Conservation (phyloP, 2,113 vertebrate genomes). For the Thamnaconus septentrionalis region DNA sequence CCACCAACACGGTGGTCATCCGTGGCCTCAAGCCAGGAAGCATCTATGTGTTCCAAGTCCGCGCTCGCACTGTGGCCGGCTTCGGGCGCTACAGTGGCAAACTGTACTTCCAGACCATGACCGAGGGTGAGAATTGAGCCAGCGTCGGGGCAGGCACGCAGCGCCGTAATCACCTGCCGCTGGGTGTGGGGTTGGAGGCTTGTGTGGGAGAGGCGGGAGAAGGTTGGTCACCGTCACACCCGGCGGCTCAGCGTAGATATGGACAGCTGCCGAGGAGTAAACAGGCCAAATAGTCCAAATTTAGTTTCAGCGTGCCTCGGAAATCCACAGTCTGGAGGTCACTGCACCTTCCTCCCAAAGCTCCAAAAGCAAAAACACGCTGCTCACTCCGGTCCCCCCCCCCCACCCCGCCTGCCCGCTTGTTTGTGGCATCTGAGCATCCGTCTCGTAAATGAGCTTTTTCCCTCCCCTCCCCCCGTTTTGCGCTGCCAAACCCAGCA, state of each 20-base stretch:
- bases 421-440: too few species aligned
- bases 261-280: slow-evolving; percentile 53
- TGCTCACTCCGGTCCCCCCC: too few species aligned
- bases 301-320: neutral
- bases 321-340: neutral
- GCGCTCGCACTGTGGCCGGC: slow-evolving; percentile 94
- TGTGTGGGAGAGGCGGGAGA: too few species aligned
- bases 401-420: too few species aligned
- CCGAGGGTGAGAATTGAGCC: slow-evolving; percentile 86
- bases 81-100: slow-evolving; percentile 98
- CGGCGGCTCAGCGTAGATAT: slow-evolving; percentile 9
- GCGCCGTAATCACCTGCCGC: slow-evolving; percentile 45
- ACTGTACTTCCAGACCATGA: slow-evolving; percentile 99
- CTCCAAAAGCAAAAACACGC: too few species aligned
- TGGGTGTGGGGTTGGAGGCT: neutral
- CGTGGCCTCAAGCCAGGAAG: slow-evolving; percentile 91
- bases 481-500: too few species aligned
- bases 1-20: slow-evolving; percentile 93
- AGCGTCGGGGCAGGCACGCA: slow-evolving; percentile 32
- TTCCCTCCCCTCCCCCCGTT: too few species aligned
- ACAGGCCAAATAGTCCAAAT: slow-evolving; percentile 22
- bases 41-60: slow-evolving; percentile 99
- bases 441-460: too few species aligned
- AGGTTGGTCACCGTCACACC: neutral
- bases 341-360: too few species aligned